Conservation (phyloP, 2,113 vertebrate species). For the Saccopteryx bilineata region DNA sequence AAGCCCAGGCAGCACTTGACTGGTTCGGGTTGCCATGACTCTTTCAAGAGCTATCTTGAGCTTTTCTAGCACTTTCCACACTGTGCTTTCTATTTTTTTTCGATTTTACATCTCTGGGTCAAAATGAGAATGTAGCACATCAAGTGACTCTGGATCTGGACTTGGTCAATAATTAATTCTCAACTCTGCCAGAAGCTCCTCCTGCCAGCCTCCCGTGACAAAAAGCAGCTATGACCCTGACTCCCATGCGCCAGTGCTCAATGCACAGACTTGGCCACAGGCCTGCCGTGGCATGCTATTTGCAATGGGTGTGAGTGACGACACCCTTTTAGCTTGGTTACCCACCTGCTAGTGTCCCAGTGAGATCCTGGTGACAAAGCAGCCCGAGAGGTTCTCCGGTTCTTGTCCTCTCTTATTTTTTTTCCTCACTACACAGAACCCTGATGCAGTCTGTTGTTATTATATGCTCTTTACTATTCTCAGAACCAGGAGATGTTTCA, state of each 20-base stretch:
- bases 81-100: not conserved
- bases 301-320: constrained; percentile 25
- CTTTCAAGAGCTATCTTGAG: constrained; percentile 13
- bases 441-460: not conserved
- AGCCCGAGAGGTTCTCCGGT: not conserved
- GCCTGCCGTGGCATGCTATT: constrained; percentile 14
- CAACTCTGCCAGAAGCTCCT: constrained; percentile 60
- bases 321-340: constrained; percentile 23
- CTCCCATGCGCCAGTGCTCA: not conserved
- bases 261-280: not conserved
- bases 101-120: constrained; percentile 23
- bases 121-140: constrained; percentile 14
- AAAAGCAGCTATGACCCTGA: constrained; percentile 41
- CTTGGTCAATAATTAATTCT: constrained; percentile 76
- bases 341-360: not conserved
- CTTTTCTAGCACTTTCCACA: not conserved
- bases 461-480: not conserved
- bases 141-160: not conserved
- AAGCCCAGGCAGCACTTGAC: not conserved
- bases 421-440: not conserved
- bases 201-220: constrained; percentile 45
- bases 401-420: not conserved
- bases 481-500: not conserved
- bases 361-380: not conserved
- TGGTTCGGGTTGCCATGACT: not conserved